phyloP scores from a whole-genome alignment of 2,113 vertebrate genomes.

The Copsychus sechellarum region DNA sequence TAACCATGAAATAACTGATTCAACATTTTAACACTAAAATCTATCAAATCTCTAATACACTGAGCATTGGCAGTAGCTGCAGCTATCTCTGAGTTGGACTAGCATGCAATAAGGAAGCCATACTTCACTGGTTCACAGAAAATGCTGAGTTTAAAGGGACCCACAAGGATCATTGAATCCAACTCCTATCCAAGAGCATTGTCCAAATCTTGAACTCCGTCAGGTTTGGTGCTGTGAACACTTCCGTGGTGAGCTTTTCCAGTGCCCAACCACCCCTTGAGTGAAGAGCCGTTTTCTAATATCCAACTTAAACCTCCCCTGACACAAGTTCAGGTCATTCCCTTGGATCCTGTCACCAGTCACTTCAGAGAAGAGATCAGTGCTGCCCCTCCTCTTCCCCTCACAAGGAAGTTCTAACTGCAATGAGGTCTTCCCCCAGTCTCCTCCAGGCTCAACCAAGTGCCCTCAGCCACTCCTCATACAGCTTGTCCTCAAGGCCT shows the following conservation, averaged over 20 bases:
- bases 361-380: not conserved
- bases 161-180: not conserved
- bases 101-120: not conserved
- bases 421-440: not conserved
- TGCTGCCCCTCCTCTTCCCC: not conserved
- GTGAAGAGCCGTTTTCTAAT: not conserved
- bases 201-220: not conserved
- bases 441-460: not conserved
- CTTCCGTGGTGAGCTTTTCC: not conserved
- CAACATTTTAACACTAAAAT: not conserved
- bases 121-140: not conserved
- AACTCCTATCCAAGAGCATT: not conserved
- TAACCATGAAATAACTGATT: not conserved
- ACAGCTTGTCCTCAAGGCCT: not conserved
- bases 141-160: not conserved
- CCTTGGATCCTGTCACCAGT: not conserved
- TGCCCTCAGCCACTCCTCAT: not conserved
- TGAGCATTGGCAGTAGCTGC: not conserved
- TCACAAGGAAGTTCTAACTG: not conserved
- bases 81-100: not conserved
- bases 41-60: not conserved
- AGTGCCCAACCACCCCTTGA: not conserved
- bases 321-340: not conserved
- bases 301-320: not conserved
- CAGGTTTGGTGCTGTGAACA: not conserved